Conservation (phyloP, 64 coral and sea anemone genomes). For the Dendronephthya gigantea region DNA sequence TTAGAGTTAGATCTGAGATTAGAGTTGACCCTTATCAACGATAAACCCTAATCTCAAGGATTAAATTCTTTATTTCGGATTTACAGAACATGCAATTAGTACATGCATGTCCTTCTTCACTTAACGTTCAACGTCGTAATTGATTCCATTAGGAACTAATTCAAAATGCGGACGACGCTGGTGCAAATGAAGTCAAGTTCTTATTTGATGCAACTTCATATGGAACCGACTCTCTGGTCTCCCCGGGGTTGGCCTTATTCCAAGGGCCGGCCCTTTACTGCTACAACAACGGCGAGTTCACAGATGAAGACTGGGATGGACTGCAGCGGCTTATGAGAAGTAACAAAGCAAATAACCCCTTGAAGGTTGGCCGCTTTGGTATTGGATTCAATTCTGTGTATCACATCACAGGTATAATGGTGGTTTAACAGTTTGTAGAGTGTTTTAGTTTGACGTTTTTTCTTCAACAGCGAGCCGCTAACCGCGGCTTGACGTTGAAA, state of each 20-base stretch:
- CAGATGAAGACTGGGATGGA: slow-evolving; percentile 66
- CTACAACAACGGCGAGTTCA: slow-evolving; percentile 41
- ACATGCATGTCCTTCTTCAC: too few relatives aligned
- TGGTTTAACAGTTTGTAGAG: too few relatives aligned
- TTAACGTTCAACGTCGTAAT: too few relatives aligned
- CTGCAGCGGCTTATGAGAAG: slow-evolving; percentile 58
- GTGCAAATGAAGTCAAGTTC: slow-evolving; percentile 43
- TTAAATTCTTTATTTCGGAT: too few relatives aligned
- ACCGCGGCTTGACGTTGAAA: too few relatives aligned
- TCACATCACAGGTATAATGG: slow-evolving; percentile 48
- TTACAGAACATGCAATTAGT: too few relatives aligned
- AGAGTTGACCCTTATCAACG: too few relatives aligned
- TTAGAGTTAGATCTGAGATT: too few relatives aligned
- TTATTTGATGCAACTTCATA: slow-evolving; percentile 42
- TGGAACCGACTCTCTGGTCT: slow-evolving; percentile 16
- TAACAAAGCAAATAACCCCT: slow-evolving; percentile 48
- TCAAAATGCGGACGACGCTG: slow-evolving; percentile 69
- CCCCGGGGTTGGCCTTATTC: slow-evolving; percentile 6
- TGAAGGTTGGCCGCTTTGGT: slow-evolving; percentile 82
- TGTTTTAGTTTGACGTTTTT: too few relatives aligned
- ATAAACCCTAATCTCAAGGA: too few relatives aligned
- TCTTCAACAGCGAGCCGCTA: too few relatives aligned
- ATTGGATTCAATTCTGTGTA: slow-evolving; percentile 86
- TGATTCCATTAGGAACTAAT: slow-evolving; percentile 30
- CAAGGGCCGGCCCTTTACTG: slow-evolving; percentile 22